Evolutionary conservation across 2,888 invertebrate species (phyloP).

Genomic region (Lepidocyrtoides sp.): DNA sequence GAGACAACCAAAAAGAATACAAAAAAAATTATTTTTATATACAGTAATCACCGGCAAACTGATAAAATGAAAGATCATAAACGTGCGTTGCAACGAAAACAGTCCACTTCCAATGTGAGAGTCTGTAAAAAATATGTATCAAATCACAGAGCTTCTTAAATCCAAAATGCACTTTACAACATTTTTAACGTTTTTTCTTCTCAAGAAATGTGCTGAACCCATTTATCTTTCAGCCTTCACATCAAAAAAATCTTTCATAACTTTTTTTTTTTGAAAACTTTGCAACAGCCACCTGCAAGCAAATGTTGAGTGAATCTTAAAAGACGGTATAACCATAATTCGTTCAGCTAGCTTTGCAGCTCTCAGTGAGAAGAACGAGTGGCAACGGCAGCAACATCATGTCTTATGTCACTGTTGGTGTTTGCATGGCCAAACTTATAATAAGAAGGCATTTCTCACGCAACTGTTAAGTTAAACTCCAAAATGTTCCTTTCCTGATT

Average conservation of each 20-base stretch:
- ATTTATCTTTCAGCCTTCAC: slow-evolving; percentile 51
- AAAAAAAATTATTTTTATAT: not conserved
- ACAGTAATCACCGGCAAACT: not conserved
- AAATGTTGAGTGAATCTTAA: slow-evolving; percentile 49
- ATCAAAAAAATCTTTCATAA: slow-evolving; percentile 46
- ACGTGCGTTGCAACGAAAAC: not conserved
- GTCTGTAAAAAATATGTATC: not conserved
- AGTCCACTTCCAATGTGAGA: slow-evolving; percentile 11
- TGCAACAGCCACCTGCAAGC: not conserved
- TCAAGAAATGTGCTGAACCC: not conserved
- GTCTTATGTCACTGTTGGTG: not conserved
- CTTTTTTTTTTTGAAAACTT: not conserved
- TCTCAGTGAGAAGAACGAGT: slow-evolving; percentile 9
- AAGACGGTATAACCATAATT: slow-evolving; percentile 30
- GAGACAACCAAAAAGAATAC: not conserved
- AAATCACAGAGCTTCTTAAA: not conserved
- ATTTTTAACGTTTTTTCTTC: not conserved
- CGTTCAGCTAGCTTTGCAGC: slow-evolving; percentile 57
- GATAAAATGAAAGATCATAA: not conserved
- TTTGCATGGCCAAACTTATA: slow-evolving; percentile 42
- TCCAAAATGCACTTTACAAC: not conserved
- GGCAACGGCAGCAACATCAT: not conserved
- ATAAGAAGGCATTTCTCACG: slow-evolving; percentile 58
- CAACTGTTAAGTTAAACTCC: slow-evolving; percentile 52
- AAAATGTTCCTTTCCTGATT: slow-evolving; percentile 71